Base-by-base conservation (phyloP, 2,888 invertebrate genomes). In the Sesia bembeciformis region DNA sequence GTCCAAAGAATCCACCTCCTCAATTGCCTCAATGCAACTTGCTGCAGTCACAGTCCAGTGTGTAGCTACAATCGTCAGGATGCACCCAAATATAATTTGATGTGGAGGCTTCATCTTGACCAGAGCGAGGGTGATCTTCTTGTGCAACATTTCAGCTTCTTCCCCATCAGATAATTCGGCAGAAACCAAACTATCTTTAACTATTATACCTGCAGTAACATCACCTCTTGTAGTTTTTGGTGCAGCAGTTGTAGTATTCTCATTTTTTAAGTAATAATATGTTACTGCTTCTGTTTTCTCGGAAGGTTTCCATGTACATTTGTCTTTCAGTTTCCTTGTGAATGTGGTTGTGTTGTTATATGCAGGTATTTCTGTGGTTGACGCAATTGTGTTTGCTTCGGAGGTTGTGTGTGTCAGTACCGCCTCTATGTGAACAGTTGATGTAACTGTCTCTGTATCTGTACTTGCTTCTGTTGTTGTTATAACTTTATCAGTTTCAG, bases 21-120 rank as follows among this genome's bases (percentile, higher is more conserved):
- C 82, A 38, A 84, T 72, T 1, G 82, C 69, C 55, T 82, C 80
- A 40, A 86, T 68, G 60, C 86, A 87, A 58, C 84, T 85, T 7
- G 86, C 87, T 0, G 86, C 78, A 3, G 87, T 86, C 53, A 87
- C 56, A 39, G 74, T 66, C 81, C 86, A 86, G 55, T 64, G 64
- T 5, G 63, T 59, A 7, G 70, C 66, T 23, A 88, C 60, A n/a
- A 78, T 66, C 3, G 84, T 81, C 49, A 83, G 65, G 3, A 74
- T 76, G 60, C 87, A 88, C 3, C 84, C 85, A 57, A 84, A 84
- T 39, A 68, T 74, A 4, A 76, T 52, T 40, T 74, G 74, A n/a
- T 62, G 60, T 1, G 67, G 68, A 3, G 78, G 76, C 39, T 66
- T 73, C 39, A 76, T 51, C 58, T 77, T 80, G 40, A 84, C 84